Percentiles rank a stretch among this genome's conserved stretches.
Conservation (phyloP, 2,113 vertebrate genomes). For the Aspiorhynchus laticeps region DNA sequence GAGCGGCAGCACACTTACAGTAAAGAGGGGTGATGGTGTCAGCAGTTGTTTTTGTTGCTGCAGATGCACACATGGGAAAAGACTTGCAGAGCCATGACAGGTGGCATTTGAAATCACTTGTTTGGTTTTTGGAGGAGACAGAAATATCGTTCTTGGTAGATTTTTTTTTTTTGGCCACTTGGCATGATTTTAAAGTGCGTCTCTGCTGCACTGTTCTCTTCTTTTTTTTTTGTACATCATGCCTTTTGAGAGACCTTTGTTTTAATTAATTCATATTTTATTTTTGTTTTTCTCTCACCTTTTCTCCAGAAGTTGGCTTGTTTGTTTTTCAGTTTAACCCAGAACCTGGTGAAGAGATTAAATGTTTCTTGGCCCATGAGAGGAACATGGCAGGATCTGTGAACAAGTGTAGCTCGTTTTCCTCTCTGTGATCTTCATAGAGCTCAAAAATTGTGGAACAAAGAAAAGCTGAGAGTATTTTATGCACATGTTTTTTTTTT, state of each 20-base stretch:
- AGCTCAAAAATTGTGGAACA: neutral
- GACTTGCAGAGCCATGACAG: neutral
- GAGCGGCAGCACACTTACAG: neutral
- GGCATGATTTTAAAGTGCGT: neutral
- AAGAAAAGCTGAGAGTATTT: neutral
- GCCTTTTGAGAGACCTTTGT: neutral
- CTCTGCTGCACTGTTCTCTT: neutral
- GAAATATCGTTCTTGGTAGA: neutral
- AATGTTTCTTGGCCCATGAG: neutral
- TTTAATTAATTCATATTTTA: slow-evolving; percentile 7
- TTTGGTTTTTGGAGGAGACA: slow-evolving; percentile 11
- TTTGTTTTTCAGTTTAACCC: slow-evolving; percentile 6
- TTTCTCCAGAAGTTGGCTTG: neutral
- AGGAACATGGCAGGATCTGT: neutral
- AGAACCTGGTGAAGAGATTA: slow-evolving; percentile 3
- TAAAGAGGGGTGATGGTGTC: neutral
- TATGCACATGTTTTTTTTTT: neutral
- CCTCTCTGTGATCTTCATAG: neutral
- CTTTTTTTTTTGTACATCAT: neutral
- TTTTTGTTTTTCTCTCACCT: slow-evolving; percentile 30
- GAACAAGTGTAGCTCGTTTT: neutral
- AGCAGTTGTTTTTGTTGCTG: slow-evolving; percentile 4
- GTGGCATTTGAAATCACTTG: slow-evolving; percentile 4
- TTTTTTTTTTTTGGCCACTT: neutral
- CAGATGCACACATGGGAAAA: neutral